Base-by-base conservation (phyloP, 1,140 invertebrate genomes). In the Phymastichus coffea region DNA sequence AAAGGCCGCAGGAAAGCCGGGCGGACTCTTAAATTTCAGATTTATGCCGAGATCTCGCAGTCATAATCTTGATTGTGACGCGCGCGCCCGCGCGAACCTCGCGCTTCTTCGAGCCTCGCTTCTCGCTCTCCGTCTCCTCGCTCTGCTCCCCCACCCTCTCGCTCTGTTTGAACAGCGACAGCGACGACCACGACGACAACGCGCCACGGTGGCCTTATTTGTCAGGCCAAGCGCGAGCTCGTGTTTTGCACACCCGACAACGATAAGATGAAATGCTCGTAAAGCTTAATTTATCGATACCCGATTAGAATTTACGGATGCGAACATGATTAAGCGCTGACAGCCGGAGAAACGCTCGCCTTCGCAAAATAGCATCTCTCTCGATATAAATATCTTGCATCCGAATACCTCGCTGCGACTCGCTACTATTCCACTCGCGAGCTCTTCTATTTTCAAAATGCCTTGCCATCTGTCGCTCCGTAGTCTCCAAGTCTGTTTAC, bases 51-150 rank as follows among this genome's bases (percentile, higher is more conserved):
- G 64, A 64, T 64, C 59, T 63, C 57, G 35, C 64, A 71, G 73
- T 78, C 73, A 77, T 77, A 78, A 79, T 78, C 77, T 77, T 76
- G 69, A 73, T 75, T 77, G 68, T 75, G 70, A 79, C 74, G 72
- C 72, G 65, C 57, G 56, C 57, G 56, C 49, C 56, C 17, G 51
- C 64, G 66, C 63, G 54, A 63, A 65, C 30, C 57, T 37, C 54
- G 30, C 40, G 52, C 49, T 41, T 47, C 53, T 57, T 57, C 30
- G 1, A 15, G 4, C 10, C 12, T 28, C 23, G 7, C 38, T 51
- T 17, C 14, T 26, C 43, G 6, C 25, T 38, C 14, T 64, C 63
- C 55, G 55, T 49, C 46, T 38, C n/a, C n/a, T n/a, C n/a, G n/a
- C n/a, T n/a, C n/a, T n/a, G n/a, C n/a, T n/a, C n/a, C n/a, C n/a